Evolutionary conservation across 2,888 invertebrate genomes (phyloP), one percentile per base, ranked within the genome.

Genomic region (Orchesellides sinensis): DNA sequence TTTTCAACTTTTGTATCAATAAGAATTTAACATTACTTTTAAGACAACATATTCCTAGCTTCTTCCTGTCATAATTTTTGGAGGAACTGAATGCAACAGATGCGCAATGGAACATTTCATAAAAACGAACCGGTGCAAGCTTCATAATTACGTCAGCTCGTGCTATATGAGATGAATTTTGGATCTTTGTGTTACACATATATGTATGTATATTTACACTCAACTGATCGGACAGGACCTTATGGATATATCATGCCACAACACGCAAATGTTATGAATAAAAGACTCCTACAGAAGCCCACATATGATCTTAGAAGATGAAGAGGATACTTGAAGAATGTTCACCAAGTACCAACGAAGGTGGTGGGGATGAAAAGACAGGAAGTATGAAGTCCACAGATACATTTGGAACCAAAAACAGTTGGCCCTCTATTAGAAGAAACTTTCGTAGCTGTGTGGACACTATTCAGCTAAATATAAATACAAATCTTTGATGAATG

Each of bases 361-460:
- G 70, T 70, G 56, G 35, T 35, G 45, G 10, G 35, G n/a, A 61
- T 73, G 73, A 73, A 73, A 73, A 73, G 73, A 73, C 73, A 73
- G 73, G 73, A 73, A 73, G 73, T 63, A 73, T 61, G 63, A 59
- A 29, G 69, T 69, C 69, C 52, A 35, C 54, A 17, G 65, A 40
- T 3, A 66, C 19, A 52, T 68, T 49, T 52, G 45, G 27, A 12
- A 40, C 65, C 19, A 21, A 69, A 69, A 69, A 35, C 69, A 70
- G 70, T 70, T 70, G 70, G 70, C 56, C 70, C 27, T 70, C 27
- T 49, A 21, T 17, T 68, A 68, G 19, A 35, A n/a, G n/a, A n/a
- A n/a, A 35, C n/a, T 63, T 40, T 40, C 40, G 40, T 5, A n/a
- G n/a, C n/a, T n/a, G n/a, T 40, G n/a, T 2, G 40, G 40, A 40